Evolutionary conservation across 2,113 vertebrate genomes (phyloP).

Genomic region (Columbina picui): DNA sequence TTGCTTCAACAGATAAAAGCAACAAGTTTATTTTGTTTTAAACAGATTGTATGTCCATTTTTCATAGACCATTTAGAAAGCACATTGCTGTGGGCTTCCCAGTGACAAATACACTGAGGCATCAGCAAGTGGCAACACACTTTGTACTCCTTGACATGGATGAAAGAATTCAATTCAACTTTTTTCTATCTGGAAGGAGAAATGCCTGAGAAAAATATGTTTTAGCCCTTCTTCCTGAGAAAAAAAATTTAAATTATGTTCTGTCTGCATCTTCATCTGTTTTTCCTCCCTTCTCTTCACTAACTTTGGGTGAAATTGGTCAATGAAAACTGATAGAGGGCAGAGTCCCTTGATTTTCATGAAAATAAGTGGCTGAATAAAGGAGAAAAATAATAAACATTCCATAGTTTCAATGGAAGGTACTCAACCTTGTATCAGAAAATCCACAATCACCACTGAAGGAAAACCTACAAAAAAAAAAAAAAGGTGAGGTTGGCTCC

Average conservation of each 20-base stretch:
- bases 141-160: constrained; percentile 38
- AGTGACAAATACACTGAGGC: constrained; percentile 27
- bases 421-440: neutral
- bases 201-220: neutral
- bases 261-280: neutral
- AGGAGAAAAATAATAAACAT: neutral
- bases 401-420: neutral
- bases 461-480: neutral
- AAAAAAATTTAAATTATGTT: neutral
- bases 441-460: neutral
- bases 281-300: neutral
- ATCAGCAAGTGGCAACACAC: constrained; percentile 2
- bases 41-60: constrained; percentile 9
- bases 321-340: neutral
- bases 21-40: constrained; percentile 36
- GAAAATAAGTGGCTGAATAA: neutral
- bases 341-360: neutral
- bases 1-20: constrained; percentile 26
- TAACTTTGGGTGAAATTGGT: neutral
- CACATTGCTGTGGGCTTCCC: constrained; percentile 22
- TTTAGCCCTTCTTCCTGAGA: neutral
- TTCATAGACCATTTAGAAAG: constrained; percentile 17
- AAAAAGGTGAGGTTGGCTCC: neutral
- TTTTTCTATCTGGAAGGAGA: neutral
- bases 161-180: constrained; percentile 41